Evolutionary conservation across 1,140 invertebrate genomes (phyloP), one percentile per base, ranked within the genome.

Genomic region (Potamilus streckersoni): DNA sequence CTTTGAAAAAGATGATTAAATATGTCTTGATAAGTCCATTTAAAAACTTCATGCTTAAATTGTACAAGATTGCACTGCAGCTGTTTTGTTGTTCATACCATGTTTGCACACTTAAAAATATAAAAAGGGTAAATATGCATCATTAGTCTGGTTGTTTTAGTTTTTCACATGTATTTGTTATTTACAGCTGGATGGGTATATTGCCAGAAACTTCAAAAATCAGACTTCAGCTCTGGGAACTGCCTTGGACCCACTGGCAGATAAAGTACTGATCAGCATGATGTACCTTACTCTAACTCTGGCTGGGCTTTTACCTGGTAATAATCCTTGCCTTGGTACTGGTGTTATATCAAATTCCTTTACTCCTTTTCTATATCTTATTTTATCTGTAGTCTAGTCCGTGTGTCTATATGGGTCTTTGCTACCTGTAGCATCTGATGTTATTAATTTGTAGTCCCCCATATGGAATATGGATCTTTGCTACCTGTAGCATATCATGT

Each of bases 211-310:
- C 69, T 98, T 96, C 93, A 92, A 93, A 69, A 95, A 94, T 68
- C 97, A 99, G 89, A 94, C 95, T 19, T 96, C 97, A 49, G 95
- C 95, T 87, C 92, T 97, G 80, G 98, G 98, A 13, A 97, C 96
- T 79, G 97, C 98, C 87, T 86, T 99, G n/a, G 98, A 99, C 90
- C 98, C 98, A 16, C 93, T 98, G 89, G 97, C 97, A n/a, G 98
- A 99, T 89, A 99, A 99, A 92, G 91, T 99, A 20, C 91, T 99
- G 11, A 94, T 99, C 78, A 95, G 93, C 16, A 95, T 95, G 17
- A 90, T 99, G 58, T 97, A 97, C 85, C 87, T 98, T 38, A 94
- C 95, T 1, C 90, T 98, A 49, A 96, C 96, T 15, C 95, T 94
- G 90, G 93, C 94, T 72, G 93, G 94, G 66, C 89, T 98, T 17